Evolutionary conservation across 64 coral and sea anemone species (phyloP), one percentile per base, ranked within the genome.

Genomic region (Orbicella faveolata): DNA sequence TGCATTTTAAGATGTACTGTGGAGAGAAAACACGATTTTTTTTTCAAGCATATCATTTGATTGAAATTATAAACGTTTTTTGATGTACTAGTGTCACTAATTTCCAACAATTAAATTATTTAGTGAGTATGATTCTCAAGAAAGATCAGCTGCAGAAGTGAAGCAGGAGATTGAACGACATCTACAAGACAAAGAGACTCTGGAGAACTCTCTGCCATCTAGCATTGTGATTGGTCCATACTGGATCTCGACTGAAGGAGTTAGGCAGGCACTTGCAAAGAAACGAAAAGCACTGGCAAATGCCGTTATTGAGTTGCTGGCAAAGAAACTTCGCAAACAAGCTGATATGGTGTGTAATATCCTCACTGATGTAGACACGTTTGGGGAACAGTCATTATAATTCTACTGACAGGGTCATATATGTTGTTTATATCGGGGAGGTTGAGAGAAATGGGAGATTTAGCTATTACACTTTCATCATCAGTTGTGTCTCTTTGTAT

Each of bases 131-230:
- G 97, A 92, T 62, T 96, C 91, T 15, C 94, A 99, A 54, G 97
- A 99, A 12, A 94, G 93, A 26, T 86, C 94, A 33, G 97, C 97
- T 39, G 92, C 94, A 66, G 97, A 99, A 51, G 97, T 99, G 21
- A 99, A 99, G 11, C 97, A 99, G 37, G 97, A 99, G 73, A 99
- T 99, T 41, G 97, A 99, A 73, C 78, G 94, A 36, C 97, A 99
- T 74, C 51, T 99, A 36, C 55, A 93, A 78, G 91, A 99, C 55
- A 99, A 99, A 74, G 97, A 99, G 44, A 82, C 84, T 20, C 69
- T 99, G 11, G 97, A 99, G 57, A 99, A 94, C 88, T 91, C 88
- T 12, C 26, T 99, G 54, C 97, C 97, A 48, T 99, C 97, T 3
- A 91, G 75, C 39, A 93, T 99, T 72, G 94, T 99, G 59, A 99